Percentiles rank a stretch among this genome's conserved stretches.
Conservation (phyloP, 2,797 vertebrate genomes). For the Triplophysa yarkandensis region DNA sequence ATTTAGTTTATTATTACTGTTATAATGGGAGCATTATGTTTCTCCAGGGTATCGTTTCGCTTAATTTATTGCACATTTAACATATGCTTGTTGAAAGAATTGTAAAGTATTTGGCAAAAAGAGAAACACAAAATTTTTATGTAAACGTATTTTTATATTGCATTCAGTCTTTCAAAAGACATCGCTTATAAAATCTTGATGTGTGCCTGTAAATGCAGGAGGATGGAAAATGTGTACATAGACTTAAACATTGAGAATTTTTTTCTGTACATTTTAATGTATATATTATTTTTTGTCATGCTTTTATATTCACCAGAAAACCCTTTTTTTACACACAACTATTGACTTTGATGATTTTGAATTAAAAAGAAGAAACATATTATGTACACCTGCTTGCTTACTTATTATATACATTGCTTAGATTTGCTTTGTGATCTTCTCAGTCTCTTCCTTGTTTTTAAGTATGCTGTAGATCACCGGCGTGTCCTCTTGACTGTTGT, state of each 20-base stretch:
- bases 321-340: background rate
- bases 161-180: background rate
- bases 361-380: slow-evolving; percentile 12
- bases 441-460: background rate
- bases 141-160: background rate
- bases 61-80: slow-evolving; percentile 51
- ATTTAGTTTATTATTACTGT: background rate
- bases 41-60: background rate
- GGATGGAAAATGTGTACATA: slow-evolving; percentile 31
- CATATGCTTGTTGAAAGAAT: slow-evolving; percentile 7
- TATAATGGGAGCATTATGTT: slow-evolving; percentile 51
- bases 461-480: slow-evolving; percentile 35
- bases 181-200: too few relatives aligned
- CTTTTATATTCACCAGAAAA: background rate
- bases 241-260: background rate
- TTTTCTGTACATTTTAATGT: slow-evolving; percentile 24
- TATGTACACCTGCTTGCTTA: background rate
- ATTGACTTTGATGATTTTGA: background rate
- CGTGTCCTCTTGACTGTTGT: background rate
- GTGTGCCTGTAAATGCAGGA: slow-evolving; percentile 22
- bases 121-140: background rate
- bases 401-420: background rate
- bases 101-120: background rate
- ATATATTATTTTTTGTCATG: slow-evolving; percentile 17
- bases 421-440: background rate